A percentile compares a stretch with the other conserved stretches of the same genome.
Evolutionary conservation across 2,888 invertebrate genomes (phyloP).

Genomic region (Tetropium fuscum): DNA sequence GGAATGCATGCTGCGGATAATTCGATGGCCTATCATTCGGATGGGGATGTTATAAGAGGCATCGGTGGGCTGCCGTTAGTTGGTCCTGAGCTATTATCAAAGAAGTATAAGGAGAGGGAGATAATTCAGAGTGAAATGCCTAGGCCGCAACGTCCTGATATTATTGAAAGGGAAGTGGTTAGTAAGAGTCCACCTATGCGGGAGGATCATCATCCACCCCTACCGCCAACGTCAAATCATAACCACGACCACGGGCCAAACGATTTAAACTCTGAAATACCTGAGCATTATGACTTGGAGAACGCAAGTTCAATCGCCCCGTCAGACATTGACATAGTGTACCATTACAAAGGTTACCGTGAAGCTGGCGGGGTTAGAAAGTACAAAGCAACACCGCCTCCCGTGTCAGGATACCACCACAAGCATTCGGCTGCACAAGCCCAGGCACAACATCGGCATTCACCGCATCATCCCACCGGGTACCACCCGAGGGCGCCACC

Average conservation of each 20-base stretch:
- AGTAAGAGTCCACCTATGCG: conserved; percentile 85
- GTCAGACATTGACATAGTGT: conserved; percentile 96
- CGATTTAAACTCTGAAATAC: conserved; percentile 82
- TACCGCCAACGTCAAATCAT: conserved; percentile 80
- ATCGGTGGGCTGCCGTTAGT: conserved; percentile 83
- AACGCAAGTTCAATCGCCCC: conserved; percentile 98
- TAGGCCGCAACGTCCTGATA: conserved; percentile 90
- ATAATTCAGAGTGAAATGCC: conserved; percentile 75
- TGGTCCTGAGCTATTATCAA: conserved; percentile 87
- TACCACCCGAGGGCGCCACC: conserved; percentile 81
- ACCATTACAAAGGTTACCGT: conserved; percentile 92
- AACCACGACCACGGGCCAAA: conserved; percentile 81
- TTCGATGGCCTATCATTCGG: conserved; percentile 78
- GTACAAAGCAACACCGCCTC: conserved; percentile 89
- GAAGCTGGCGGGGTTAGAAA: conserved; percentile 87
- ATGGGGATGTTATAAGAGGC: conserved; percentile 80
- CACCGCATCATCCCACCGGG: conserved; percentile 81
- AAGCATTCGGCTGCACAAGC: conserved; percentile 77
- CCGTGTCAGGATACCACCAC: conserved; percentile 81
- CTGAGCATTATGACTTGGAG: conserved; percentile 96
- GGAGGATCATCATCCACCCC: conserved; percentile 83
- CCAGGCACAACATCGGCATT: conserved; percentile 81
- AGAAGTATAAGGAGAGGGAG: conserved; percentile 86
- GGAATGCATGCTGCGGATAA: conserved; percentile 77
- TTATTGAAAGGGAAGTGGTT: conserved; percentile 90